Evolutionary conservation across 2,797 vertebrate species (phyloP), one percentile per base, ranked within the genome.

Genomic region (Lagocephalus sceleratus): DNA sequence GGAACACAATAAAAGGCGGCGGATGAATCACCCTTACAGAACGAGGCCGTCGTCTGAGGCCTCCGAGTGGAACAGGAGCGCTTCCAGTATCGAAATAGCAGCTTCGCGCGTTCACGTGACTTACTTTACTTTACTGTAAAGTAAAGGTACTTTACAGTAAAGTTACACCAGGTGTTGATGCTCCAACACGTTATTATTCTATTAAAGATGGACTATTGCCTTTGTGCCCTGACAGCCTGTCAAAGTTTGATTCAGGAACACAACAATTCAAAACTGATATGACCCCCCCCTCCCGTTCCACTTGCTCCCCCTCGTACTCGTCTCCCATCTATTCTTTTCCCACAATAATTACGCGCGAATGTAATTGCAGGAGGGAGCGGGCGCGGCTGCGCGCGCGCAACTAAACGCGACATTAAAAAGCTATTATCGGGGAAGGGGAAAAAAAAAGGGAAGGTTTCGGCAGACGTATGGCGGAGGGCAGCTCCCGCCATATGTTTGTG

Each of bases 391-490:
- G 68, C 78, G 67, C 67, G 75, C 71, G 68, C 74, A 78, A 79
- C 80, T 86, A 86, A 88, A 85, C n/a, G 64, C 73, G 72, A 85
- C 83, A 87, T 89, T 86, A 85, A 89, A 88, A 88, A 86, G 79
- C 85, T 82, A 87, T 88, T 87, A 88, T 86, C 82, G 82, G 78
- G 81, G 86, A 81, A n/a, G n/a, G n/a, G n/a, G n/a, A n/a, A n/a
- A n/a, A n/a, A n/a, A 83, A 86, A 82, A 84, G 71, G 68, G 81
- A 78, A 77, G 69, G 52, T 82, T 86, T 81, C 81, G 78, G 74
- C 77, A 84, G 83, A 84, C 84, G 73, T 80, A 83, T 66, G 54
- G 68, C 48, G 53, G 66, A 82, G 84, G 81, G 79, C 84, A 84
- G 75, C 73, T 68, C 61, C 49, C 29, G 51, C 85, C 79, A 87